Evolutionary conservation across 1,140 invertebrate species (phyloP).

Genomic region (Mycetomoellerius zeteki): DNA sequence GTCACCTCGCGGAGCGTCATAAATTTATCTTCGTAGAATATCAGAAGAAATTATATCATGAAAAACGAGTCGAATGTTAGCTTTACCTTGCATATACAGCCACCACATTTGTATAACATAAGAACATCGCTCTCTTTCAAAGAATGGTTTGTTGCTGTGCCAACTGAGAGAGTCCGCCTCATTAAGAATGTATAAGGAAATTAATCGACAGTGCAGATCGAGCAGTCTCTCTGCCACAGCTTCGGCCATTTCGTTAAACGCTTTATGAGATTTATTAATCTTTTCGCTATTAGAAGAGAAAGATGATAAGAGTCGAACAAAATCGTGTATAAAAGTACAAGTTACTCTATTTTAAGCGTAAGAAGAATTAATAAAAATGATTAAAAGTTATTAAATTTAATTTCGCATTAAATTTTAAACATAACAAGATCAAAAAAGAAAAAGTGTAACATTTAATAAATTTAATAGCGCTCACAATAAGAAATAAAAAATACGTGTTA

Average conservation of each 20-base stretch:
- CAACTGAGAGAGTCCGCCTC: slow-evolving; percentile 92
- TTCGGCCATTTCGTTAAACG: slow-evolving; percentile 93
- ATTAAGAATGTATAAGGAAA: slow-evolving; percentile 93
- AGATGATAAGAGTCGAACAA: not conserved
- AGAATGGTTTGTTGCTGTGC: slow-evolving; percentile 89
- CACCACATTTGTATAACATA: slow-evolving; percentile 95
- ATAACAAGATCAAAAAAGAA: not conserved
- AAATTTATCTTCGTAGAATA: not conserved
- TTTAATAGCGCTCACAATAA: not conserved
- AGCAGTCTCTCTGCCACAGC: slow-evolving; percentile 92
- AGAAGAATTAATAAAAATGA: not conserved
- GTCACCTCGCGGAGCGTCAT: not conserved
- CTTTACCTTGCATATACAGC: slow-evolving; percentile 93
- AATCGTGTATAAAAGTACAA: not conserved
- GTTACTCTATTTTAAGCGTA: not conserved
- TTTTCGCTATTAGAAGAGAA: slow-evolving; percentile 69
- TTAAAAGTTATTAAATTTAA: not conserved
- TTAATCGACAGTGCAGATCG: slow-evolving; percentile 91
- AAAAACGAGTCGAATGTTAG: not conserved
- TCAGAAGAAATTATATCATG: not conserved
- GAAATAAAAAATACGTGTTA: not conserved
- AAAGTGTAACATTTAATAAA: not conserved
- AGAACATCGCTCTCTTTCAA: slow-evolving; percentile 91
- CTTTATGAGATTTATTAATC: slow-evolving; percentile 88
- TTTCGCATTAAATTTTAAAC: not conserved